Base-by-base conservation (phyloP, 2,888 invertebrate genomes). In the Tipula confusa region DNA sequence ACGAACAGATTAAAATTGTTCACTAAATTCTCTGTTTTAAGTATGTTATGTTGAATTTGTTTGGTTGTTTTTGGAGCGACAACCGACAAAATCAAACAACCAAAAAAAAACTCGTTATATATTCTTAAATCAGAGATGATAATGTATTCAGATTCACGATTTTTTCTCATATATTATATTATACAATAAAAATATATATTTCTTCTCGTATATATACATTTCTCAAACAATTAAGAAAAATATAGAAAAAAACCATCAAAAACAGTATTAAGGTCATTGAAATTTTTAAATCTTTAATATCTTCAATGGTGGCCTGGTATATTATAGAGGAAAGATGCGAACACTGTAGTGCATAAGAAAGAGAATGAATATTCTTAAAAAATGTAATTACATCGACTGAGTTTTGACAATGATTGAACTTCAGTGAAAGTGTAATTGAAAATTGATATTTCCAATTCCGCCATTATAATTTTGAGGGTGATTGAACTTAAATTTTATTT, bases 241-340 rank as follows among this genome's bases (percentile, higher is more conserved):
- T 13, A 64, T 24, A n/a, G n/a, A 64, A 24, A 13, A 24, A 64
- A 64, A 64, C 64, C 64, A 24, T 64, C 64, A 24, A 24, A 64
- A 64, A 64, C 24, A 64, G 64, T 64, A 64, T 64, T 64, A 64
- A 64, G 64, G 64, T 64, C 64, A 64, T 24, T 64, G 64, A 64
- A 24, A 64, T 18, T 64, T 24, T 64, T 9, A 64, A 24, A 18
- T 64, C n/a, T 64, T 64, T 64, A 64, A 64, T 1, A 24, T 64
- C 24, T 64, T 64, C 24, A 64, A 64, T 64, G 64, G 64, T 24
- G 64, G 64, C 24, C 64, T 24, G 43, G n/a, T 43, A n/a, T 9
- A 9, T 15, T 48, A 38, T 38, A 64, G 11, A 24, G 64, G 13
- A 24, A 24, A 24, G 64, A 64, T 24, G 64, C 11, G 2, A 9